Conservation (phyloP, 2,797 vertebrate genomes). For the Euthynnus affinis region DNA sequence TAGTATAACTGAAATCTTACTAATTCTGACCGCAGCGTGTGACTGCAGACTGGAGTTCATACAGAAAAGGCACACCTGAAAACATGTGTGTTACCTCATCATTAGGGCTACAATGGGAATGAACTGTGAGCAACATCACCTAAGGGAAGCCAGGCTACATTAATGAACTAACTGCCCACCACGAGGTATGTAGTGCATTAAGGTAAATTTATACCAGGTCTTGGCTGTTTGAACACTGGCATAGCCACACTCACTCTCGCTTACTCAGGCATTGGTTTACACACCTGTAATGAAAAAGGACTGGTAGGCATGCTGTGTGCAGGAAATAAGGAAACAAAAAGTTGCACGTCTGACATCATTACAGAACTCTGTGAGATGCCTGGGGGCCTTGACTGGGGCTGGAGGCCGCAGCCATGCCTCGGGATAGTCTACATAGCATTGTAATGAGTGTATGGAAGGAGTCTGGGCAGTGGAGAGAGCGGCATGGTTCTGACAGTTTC, state of each 20-base stretch:
- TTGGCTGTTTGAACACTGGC: conserved; percentile 56
- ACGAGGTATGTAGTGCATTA: conserved; percentile 69
- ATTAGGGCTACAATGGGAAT: conserved; percentile 81
- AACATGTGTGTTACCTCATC: conserved; percentile 77
- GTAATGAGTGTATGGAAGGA: conserved; percentile 67
- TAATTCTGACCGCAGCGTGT: conserved; percentile 36
- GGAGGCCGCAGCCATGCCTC: conserved; percentile 47
- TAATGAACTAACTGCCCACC: conserved; percentile 78
- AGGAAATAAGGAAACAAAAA: conserved; percentile 65
- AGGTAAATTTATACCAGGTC: conserved; percentile 78
- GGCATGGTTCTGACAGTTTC: conserved; percentile 45
- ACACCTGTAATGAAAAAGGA: conserved; percentile 75
- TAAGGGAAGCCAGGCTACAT: conserved; percentile 60
- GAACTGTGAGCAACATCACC: conserved; percentile 81
- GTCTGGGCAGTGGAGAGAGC: conserved; percentile 44
- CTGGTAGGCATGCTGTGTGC: conserved; percentile 58
- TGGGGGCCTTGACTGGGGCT: conserved; percentile 46
- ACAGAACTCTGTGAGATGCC: conserved; percentile 55
- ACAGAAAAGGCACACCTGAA: conserved; percentile 73
- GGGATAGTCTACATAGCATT: conserved; percentile 47
- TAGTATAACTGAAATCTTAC: conserved; percentile 39
- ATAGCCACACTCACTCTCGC: conserved; percentile 48
- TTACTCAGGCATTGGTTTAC: conserved; percentile 49
- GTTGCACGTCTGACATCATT: conserved; percentile 67
- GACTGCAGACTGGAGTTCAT: conserved; percentile 41